These are phyloP conservation scores for Sciurus niger DNA, from an alignment of 2,113 vertebrate species.

Conservation along the genomic window DNA sequence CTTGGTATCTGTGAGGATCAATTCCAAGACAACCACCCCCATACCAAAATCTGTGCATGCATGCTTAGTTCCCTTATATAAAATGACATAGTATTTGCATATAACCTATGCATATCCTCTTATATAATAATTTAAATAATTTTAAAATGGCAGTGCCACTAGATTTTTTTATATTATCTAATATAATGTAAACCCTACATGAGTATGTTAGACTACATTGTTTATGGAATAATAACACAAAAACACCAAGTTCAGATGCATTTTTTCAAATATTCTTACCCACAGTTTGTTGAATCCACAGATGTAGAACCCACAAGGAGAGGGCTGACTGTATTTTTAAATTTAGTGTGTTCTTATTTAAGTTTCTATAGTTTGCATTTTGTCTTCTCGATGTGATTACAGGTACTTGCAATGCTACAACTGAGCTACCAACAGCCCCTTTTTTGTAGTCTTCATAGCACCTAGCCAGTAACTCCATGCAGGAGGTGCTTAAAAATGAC, in stretches of 20 bases:
- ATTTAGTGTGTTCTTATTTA: not conserved
- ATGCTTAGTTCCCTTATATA: not conserved
- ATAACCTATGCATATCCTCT: not conserved
- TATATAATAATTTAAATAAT: not conserved
- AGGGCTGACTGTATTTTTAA: not conserved
- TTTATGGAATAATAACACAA: not conserved
- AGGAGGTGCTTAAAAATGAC: not conserved
- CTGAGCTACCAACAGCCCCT: not conserved
- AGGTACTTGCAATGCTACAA: not conserved
- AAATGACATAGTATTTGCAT: not conserved
- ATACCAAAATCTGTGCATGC: not conserved
- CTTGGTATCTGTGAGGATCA: not conserved
- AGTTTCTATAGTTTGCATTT: not conserved
- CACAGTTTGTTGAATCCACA: not conserved
- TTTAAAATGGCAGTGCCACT: not conserved
- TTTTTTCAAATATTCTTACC: not conserved
- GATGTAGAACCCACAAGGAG: too few relatives aligned
- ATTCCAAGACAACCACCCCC: not conserved
- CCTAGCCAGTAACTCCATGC: not conserved
- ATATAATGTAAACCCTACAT: not conserved
- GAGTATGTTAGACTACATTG: not conserved
- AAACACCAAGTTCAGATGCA: not conserved
- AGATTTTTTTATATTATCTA: not conserved
- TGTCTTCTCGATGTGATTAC: not conserved
- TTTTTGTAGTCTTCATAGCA: not conserved